Evolutionary conservation across 2,797 vertebrate species (phyloP), one percentile per base, ranked within the genome.

Genomic region (Acanthurus lineatus): DNA sequence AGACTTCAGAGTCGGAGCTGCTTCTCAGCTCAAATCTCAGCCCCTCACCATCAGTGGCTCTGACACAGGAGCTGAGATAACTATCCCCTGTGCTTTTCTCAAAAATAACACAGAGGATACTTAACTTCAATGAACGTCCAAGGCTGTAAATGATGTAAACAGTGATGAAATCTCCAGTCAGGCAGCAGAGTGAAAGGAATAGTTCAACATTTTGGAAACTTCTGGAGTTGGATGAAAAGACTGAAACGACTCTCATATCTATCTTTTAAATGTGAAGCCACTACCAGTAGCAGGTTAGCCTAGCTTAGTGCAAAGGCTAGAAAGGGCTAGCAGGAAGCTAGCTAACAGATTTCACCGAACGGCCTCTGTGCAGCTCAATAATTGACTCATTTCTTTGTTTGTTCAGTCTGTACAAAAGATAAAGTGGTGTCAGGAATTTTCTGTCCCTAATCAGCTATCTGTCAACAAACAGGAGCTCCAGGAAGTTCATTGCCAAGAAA

Each of bases 1-100:
- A n/a, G n/a, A 79, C 60, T 61, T 83, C 59, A 79, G 66, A 85
- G 40, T 28, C 40, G 0, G 28, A 80, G 68, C 56, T 6, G 14
- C 80, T 73, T 69, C 49, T 78, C 42, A 67, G 49, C 65, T 15
- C 15, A 51, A 9, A 73, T 61, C 60, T 76, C 59, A 76, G 51
- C 52, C 20, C 28, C 25, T 28, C 4, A 2, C 49, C 40, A 53
- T 83, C 69, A 15, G 57, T 6, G 47, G 68, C 45, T 72, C 51
- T 62, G 75, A 75, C 76, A 54, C 20, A 2, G 42, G 32, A 49
- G 62, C 54, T 11, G 15, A 61, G 53, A 86, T 79, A 74, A 83
- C 14, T 9, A 3, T 66, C 57, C 74, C 12, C 22, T 1, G n/a
- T n/a, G 32, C 40, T 59, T 54, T 45, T 15, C 16, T 52, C 22